Conservation (phyloP, 37 sponge, comb jelly and placozoan species). For the Haliclona indistincta region DNA sequence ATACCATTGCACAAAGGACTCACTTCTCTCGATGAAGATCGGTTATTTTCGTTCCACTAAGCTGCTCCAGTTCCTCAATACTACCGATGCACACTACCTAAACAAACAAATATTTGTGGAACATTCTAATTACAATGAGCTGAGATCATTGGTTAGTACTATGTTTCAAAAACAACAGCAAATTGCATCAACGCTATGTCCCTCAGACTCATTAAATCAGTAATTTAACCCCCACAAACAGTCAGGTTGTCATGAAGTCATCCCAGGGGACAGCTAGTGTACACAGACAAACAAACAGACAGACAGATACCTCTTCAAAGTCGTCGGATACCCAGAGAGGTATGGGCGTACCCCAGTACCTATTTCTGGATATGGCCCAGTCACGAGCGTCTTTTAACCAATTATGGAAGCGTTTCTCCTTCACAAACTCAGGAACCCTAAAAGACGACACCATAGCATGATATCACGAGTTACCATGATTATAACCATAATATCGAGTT, state of each 20-base stretch:
- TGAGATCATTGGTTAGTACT: too few species aligned
- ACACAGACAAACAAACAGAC: too few species aligned
- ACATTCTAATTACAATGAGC: too few species aligned
- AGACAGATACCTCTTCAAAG: slow-evolving; percentile 83
- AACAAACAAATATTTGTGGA: slow-evolving; percentile 20
- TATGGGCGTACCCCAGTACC: slow-evolving; percentile 99
- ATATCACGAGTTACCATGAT: too few species aligned
- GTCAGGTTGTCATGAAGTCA: too few species aligned
- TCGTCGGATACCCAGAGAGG: slow-evolving; percentile 96
- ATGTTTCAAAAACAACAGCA: too few species aligned
- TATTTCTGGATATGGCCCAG: slow-evolving; percentile 93
- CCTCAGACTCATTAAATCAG: too few species aligned
- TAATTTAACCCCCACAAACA: too few species aligned
- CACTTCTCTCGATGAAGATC: slow-evolving; percentile 95
- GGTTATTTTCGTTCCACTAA: slow-evolving; percentile 77
- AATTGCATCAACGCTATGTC: too few species aligned
- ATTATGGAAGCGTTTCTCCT: slow-evolving; percentile 97
- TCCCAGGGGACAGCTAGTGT: too few species aligned
- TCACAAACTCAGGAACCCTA: slow-evolving; percentile 98
- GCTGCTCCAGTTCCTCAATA: slow-evolving; percentile 84
- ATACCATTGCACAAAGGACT: not conserved
- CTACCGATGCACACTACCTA: slow-evolving; percentile 95
- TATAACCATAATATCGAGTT: too few species aligned
- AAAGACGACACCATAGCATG: too few species aligned
- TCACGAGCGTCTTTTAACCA: slow-evolving; percentile 93